Evolutionary conservation across 2,888 invertebrate species (phyloP).

Genomic region (Lithosia quadra): DNA sequence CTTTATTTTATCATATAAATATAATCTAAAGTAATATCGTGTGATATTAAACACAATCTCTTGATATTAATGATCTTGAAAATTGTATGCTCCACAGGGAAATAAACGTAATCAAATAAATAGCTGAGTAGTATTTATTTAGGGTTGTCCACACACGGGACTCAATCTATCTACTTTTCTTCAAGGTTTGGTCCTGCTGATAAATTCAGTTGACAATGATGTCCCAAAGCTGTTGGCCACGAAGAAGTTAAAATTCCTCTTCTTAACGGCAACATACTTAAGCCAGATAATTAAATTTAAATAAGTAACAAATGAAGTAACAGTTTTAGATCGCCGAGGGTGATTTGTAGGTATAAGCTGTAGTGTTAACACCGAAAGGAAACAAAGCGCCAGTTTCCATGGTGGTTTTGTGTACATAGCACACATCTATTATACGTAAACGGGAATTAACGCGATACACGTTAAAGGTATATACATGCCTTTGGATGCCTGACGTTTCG

Average conservation of each 20-base stretch:
- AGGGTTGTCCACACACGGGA: background rate
- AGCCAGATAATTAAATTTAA: no score
- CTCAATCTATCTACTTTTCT: background rate
- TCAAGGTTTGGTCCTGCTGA: background rate
- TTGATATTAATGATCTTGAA: conserved; percentile 1
- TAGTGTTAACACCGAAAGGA: no score
- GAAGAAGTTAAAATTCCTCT: background rate
- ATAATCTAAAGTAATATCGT: background rate
- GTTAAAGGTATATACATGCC: no score
- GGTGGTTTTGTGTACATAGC: no score
- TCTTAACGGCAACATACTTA: no score
- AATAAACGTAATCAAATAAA: conserved; percentile 4
- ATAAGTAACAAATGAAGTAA: no score
- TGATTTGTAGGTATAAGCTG: no score
- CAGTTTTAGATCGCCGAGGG: no score
- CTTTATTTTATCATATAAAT: background rate
- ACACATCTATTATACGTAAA: no score
- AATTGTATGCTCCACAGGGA: background rate
- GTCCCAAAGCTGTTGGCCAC: background rate
- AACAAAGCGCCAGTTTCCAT: no score
- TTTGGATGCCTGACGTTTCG: no score
- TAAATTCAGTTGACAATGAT: background rate
- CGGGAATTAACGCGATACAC: no score
- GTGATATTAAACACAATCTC: background rate
- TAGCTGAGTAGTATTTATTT: background rate